These are phyloP conservation scores for Raja brachyura DNA, from an alignment of 2,113 vertebrate genomes.

Conservation along the genomic window DNA sequence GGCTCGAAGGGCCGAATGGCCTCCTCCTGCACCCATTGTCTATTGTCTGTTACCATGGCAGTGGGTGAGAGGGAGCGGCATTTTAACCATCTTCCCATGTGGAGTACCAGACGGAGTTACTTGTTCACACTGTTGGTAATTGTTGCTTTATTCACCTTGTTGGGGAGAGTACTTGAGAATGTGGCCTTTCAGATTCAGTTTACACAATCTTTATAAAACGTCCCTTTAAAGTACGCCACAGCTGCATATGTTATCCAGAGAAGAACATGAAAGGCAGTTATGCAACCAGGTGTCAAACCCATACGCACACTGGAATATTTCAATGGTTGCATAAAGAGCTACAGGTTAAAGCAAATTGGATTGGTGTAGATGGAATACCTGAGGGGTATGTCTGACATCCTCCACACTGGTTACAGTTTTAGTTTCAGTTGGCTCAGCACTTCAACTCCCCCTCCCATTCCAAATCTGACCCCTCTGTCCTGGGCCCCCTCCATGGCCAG, in stretches of 20 bases:
- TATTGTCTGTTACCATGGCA: background rate
- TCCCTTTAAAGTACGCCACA: background rate
- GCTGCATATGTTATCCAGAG: background rate
- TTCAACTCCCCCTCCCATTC: too few relatives aligned
- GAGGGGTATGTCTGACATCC: background rate
- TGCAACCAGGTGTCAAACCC: background rate
- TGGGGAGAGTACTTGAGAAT: background rate
- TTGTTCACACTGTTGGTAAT: background rate
- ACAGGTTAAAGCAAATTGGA: background rate
- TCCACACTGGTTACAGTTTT: background rate
- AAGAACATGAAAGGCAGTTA: background rate
- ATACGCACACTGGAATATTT: background rate
- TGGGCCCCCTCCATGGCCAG: too few relatives aligned
- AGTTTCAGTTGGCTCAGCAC: too few relatives aligned
- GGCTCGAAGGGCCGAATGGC: too few relatives aligned
- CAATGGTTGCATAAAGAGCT: background rate
- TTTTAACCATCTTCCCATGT: background rate
- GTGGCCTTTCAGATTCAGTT: background rate
- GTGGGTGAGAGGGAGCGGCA: background rate
- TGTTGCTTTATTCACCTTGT: background rate
- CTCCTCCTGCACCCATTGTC: too few relatives aligned
- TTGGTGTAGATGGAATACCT: background rate
- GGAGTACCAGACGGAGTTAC: background rate
- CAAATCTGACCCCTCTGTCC: too few relatives aligned
- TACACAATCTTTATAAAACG: background rate